Percentiles rank a stretch among this genome's conserved stretches.
These are phyloP conservation scores for Euleptes europaea DNA, from an alignment of 2,113 vertebrate genomes.

Conservation along the genomic window DNA sequence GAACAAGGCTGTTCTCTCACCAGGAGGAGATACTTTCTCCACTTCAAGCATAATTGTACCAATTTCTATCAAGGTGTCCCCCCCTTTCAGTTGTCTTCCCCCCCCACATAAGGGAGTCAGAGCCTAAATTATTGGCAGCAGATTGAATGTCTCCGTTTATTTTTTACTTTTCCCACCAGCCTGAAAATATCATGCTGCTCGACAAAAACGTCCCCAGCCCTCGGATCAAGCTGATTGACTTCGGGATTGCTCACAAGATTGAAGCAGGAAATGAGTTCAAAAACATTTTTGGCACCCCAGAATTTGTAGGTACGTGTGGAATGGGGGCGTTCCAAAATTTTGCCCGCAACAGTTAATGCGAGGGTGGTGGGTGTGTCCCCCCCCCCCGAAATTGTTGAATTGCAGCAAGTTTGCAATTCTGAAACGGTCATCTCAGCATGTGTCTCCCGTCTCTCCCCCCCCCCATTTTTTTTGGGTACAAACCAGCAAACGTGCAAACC, in stretches of 20 bases:
- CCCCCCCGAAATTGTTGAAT: rapidly evolving
- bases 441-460: too few species aligned
- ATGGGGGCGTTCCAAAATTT: neutral
- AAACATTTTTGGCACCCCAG: constrained; percentile 96
- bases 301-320: constrained; percentile 88
- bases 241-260: constrained; percentile 96
- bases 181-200: constrained; percentile 97
- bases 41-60: too few species aligned
- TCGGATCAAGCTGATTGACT: constrained; percentile 96
- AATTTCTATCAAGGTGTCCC: too few species aligned
- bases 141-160: too few species aligned
- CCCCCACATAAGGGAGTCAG: too few species aligned
- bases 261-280: constrained; percentile 97
- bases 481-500: too few species aligned
- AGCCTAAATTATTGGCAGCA: too few species aligned
- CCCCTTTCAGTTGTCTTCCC: too few species aligned
- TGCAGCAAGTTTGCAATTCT: neutral
- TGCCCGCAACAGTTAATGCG: neutral
- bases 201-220: constrained; percentile 93
- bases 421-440: too few species aligned
- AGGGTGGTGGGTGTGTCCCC: rapidly evolving
- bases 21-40: too few species aligned
- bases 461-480: too few species aligned
- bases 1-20: too few species aligned
- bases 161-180: constrained; percentile 67